Base-by-base conservation (phyloP, 2,888 invertebrate species). In the Cancer borealis region DNA sequence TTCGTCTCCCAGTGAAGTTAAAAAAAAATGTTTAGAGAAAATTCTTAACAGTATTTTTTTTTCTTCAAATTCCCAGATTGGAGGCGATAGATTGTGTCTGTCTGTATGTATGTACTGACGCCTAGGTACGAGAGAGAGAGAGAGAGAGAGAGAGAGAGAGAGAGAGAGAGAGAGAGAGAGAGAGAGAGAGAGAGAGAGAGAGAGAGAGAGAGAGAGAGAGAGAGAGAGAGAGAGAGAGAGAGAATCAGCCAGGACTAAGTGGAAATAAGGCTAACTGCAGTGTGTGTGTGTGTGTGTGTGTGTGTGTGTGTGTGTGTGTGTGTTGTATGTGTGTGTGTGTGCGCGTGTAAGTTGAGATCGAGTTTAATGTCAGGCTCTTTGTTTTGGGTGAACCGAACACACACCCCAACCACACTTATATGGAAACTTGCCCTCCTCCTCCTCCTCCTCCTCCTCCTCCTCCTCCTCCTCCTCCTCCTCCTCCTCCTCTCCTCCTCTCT, bases 401-500 rank as follows among this genome's bases (percentile, higher is more conserved):
- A 79, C 79, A 30, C 30, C 60, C 66, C 73, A n/a, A 30, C 26
- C 14, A 17, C n/a, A 39, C 91, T 91, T 54, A 91, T 91, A 91
- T 73, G 91, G 91, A 91, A 91, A n/a, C 73, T 91, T 73, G 91
- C 46, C 45, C 89, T 49, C 91, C 73, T 73, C 45, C 66, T 91
- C 66, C 90, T 73, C 73, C 60, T 46, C 66, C 79, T 79, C 79
- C 79, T 79, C 79, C 79, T 79, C 46, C 73, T 46, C 66, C 39
- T 91, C 66, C 17, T 49, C 91, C 73, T 73, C 45, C 66, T 91
- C 66, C 90, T 73, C 73, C 60, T 46, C 66, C 79, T 79, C 79
- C 79, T 79, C 79, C 79, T 79, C 46, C 73, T 46, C 66, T 17
- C 66, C 66, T 5, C 45, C 45, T 49, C 26, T 66, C 73, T 73